A percentile compares a stretch with the other conserved stretches of the same genome.
These are phyloP conservation scores for Melanogrammus aeglefinus DNA, from an alignment of 2,797 vertebrate genomes.

Conservation along the genomic window DNA sequence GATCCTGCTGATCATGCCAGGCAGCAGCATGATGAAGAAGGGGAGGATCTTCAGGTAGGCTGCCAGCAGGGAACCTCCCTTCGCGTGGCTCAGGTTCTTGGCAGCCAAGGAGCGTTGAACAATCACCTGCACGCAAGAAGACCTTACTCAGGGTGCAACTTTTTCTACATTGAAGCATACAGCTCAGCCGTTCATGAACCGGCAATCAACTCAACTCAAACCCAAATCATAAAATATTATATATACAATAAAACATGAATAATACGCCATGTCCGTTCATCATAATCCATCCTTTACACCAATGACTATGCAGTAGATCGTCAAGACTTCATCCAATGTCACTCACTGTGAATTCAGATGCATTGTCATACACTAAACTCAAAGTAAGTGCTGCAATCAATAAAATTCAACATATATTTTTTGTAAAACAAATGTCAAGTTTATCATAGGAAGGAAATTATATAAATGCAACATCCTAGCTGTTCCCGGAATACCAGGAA, in stretches of 20 bases:
- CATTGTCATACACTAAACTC: neutral
- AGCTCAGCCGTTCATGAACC: neutral
- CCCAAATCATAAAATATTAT: neutral
- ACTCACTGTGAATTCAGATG: neutral
- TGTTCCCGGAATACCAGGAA: too few relatives aligned
- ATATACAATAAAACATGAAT: too few relatives aligned
- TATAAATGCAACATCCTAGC: neutral
- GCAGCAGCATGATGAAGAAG: slow-evolving; percentile 91
- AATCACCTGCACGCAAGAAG: slow-evolving; percentile 81
- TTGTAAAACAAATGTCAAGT: neutral
- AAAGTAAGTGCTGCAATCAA: neutral
- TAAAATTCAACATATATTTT: neutral
- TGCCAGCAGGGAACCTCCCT: slow-evolving; percentile 90
- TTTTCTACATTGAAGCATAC: neutral
- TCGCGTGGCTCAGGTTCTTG: slow-evolving; percentile 89
- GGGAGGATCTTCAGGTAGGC: slow-evolving; percentile 91
- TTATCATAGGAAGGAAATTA: neutral
- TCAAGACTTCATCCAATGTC: neutral
- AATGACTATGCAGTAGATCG: neutral
- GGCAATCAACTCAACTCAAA: neutral
- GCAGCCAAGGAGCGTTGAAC: slow-evolving; percentile 92
- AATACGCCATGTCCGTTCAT: neutral
- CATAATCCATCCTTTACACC: neutral
- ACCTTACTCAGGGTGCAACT: neutral
- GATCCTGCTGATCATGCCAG: slow-evolving; percentile 94